These are phyloP conservation scores for Scaptodrosophila lebanonensis DNA, from an alignment of 1,140 invertebrate genomes.

Conservation along the genomic window DNA sequence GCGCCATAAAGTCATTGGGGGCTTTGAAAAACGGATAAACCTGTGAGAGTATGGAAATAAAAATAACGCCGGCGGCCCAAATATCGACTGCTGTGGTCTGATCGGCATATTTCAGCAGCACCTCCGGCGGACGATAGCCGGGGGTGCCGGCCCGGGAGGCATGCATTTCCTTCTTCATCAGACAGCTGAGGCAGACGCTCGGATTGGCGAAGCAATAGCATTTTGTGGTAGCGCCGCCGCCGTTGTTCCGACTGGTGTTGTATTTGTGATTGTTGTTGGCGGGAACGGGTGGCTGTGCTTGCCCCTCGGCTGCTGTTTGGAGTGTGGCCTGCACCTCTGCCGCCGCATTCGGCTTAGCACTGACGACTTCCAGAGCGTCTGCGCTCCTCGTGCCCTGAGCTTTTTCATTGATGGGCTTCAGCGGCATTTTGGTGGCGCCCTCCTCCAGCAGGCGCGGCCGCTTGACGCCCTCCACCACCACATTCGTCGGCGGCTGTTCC, in stretches of 20 bases:
- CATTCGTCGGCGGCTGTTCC: slow-evolving; percentile 9
- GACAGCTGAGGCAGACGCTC: slow-evolving; percentile 82
- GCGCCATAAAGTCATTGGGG: slow-evolving; percentile 86
- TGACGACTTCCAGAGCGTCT: background rate
- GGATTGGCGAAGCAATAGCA: slow-evolving; percentile 83
- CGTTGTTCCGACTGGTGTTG: slow-evolving; percentile 46
- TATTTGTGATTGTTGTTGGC: slow-evolving; percentile 35
- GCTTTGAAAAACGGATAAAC: slow-evolving; percentile 91
- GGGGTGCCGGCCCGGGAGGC: slow-evolving; percentile 93
- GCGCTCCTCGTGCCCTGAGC: slow-evolving; percentile 11
- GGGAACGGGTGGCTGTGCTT: background rate
- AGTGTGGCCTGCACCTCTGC: no score
- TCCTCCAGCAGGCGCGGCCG: slow-evolving; percentile 54
- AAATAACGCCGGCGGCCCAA: slow-evolving; percentile 93
- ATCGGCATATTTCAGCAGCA: slow-evolving; percentile 85
- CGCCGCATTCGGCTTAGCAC: background rate
- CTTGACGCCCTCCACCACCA: slow-evolving; percentile 39
- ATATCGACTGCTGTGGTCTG: slow-evolving; percentile 91
- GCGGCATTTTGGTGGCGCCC: slow-evolving; percentile 51
- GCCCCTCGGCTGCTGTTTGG: no score
- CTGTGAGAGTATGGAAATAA: slow-evolving; percentile 87
- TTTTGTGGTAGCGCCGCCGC: slow-evolving; percentile 29
- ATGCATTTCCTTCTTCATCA: slow-evolving; percentile 79
- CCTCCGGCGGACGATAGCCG: slow-evolving; percentile 91
- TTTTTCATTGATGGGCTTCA: slow-evolving; percentile 72